Conservation (phyloP, 2,113 vertebrate genomes). For the Heptranchias perlo region DNA sequence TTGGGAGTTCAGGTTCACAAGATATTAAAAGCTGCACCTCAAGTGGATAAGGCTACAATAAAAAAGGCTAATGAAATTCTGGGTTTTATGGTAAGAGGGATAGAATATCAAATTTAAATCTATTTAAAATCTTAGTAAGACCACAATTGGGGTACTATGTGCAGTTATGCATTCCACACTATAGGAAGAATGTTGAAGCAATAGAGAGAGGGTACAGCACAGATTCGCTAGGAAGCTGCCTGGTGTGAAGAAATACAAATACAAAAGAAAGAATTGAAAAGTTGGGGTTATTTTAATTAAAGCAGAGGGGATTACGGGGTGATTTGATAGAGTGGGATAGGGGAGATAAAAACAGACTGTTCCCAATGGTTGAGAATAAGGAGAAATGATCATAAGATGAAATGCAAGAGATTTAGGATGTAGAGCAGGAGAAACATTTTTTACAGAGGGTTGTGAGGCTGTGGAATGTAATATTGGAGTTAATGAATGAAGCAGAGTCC, state of each 20-base stretch:
- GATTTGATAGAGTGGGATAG: background rate
- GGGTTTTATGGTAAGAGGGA: too few species aligned
- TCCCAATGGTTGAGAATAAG: too few species aligned
- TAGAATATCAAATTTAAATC: too few species aligned
- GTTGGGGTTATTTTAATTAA: background rate
- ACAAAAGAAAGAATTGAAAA: background rate
- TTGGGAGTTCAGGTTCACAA: too few species aligned
- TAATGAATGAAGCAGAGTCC: background rate
- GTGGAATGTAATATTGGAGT: background rate
- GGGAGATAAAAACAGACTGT: too few species aligned
- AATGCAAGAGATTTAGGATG: background rate
- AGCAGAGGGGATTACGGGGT: too few species aligned
- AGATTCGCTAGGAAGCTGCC: background rate
- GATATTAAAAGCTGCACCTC: too few species aligned
- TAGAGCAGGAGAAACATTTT: background rate
- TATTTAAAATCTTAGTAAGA: background rate
- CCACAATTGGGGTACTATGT: background rate
- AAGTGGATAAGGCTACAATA: too few species aligned
- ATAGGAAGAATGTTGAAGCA: background rate
- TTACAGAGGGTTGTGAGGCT: background rate
- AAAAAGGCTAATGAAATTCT: too few species aligned
- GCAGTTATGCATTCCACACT: background rate
- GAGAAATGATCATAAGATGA: background rate
- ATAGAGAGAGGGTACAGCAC: background rate
- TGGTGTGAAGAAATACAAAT: background rate